phyloP scores from a whole-genome alignment of 2,797 vertebrate species.

The Fratercula arctica region DNA sequence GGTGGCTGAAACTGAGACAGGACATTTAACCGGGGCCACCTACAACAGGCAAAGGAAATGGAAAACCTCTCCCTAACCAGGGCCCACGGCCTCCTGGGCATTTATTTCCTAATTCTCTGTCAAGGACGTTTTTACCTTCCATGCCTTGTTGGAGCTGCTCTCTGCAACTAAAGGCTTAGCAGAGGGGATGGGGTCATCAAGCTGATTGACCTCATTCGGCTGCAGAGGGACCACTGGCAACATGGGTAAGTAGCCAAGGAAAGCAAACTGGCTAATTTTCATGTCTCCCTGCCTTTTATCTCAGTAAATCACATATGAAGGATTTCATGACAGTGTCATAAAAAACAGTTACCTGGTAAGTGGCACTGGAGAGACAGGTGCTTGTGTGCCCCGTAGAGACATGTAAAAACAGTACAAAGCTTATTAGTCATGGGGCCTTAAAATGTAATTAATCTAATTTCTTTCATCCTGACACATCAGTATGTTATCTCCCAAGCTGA shows the following conservation, averaged over 20 bases:
- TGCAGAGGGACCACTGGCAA: background rate
- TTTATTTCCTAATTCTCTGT: background rate
- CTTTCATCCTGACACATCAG: background rate
- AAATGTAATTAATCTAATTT: background rate
- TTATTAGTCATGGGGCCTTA: background rate
- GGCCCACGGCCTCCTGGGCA: fast-evolving
- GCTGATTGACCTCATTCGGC: background rate
- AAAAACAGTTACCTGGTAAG: background rate
- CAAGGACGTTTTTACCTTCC: background rate
- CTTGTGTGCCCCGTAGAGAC: background rate
- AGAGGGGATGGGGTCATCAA: background rate
- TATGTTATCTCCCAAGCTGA: background rate
- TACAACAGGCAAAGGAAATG: background rate
- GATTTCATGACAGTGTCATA: background rate
- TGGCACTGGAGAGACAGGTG: background rate
- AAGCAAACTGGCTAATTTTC: background rate
- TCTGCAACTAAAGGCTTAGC: background rate
- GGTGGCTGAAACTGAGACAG: background rate
- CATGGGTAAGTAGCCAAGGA: background rate
- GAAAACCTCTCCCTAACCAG: background rate
- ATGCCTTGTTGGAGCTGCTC: background rate
- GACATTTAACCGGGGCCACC: background rate
- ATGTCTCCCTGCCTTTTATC: background rate
- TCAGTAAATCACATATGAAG: background rate
- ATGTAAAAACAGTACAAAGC: background rate